Conservation (phyloP, 1,140 invertebrate species). For the Forficula auricularia region DNA sequence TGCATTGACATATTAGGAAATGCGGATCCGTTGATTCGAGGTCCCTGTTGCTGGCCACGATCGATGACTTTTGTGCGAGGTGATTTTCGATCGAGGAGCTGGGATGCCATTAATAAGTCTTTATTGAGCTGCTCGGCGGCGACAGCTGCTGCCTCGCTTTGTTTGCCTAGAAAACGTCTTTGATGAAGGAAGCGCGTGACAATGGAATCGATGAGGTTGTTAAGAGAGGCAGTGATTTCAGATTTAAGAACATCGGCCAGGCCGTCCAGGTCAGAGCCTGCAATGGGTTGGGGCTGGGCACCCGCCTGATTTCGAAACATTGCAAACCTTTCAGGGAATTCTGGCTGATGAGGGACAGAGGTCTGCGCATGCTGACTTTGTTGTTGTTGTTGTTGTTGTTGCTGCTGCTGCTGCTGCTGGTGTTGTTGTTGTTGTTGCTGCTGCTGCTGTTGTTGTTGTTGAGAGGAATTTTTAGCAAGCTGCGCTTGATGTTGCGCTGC, state of each 20-base stretch:
- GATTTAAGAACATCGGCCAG: constrained; percentile 74
- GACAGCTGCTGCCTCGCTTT: constrained; percentile 50
- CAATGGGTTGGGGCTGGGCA: constrained; percentile 37
- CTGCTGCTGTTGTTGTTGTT: constrained; percentile 24
- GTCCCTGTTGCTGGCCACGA: constrained; percentile 30
- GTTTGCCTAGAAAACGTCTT: constrained; percentile 51
- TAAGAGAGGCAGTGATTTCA: constrained; percentile 68
- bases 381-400: constrained; percentile 14
- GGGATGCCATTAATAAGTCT: constrained; percentile 51
- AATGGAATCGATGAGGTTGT: constrained; percentile 74
- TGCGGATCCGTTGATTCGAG: constrained; percentile 31
- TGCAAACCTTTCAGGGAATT: constrained; percentile 28
- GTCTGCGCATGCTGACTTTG: background rate
- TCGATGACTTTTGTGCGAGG: constrained; percentile 62
- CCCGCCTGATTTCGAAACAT: constrained; percentile 22
- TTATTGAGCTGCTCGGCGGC: constrained; percentile 66
- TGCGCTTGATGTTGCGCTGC: constrained; percentile 14
- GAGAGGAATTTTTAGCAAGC: constrained; percentile 11
- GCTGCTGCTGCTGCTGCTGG: constrained; percentile 18
- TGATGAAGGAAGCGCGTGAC: constrained; percentile 69
- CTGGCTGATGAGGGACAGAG: constrained; percentile 12
- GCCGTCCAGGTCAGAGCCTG: constrained; percentile 62
- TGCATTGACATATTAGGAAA: constrained; percentile 20
- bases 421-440: constrained; percentile 22
- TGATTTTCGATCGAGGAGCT: constrained; percentile 65